Conservation (phyloP, 2,888 invertebrate genomes). For the Lochmaea capreae region DNA sequence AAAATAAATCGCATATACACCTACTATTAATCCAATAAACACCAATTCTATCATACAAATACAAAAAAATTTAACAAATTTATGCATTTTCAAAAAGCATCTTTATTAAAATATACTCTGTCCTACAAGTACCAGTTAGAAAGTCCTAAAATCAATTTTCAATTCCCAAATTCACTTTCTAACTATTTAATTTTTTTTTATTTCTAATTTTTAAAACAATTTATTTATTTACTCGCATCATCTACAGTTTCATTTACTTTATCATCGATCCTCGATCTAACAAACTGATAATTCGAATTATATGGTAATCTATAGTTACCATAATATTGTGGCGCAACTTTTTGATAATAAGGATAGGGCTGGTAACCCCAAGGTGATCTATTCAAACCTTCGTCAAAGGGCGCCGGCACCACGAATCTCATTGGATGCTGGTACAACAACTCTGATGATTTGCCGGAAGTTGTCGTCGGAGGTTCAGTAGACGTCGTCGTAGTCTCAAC, state of each 20-base stretch:
- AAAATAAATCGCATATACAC: too few species aligned
- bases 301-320: slow-evolving; percentile 60
- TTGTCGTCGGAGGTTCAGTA: slow-evolving; percentile 49
- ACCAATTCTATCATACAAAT: too few species aligned
- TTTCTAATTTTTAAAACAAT: neutral
- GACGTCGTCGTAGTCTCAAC: slow-evolving; percentile 45
- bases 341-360: slow-evolving; percentile 60
- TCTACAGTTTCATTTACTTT: slow-evolving; percentile 19
- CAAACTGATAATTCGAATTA: slow-evolving; percentile 59
- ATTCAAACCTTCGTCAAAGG: slow-evolving; percentile 47
- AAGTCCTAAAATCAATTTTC: too few species aligned
- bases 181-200: too few species aligned
- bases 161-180: too few species aligned
- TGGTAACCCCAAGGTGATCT: slow-evolving; percentile 45
- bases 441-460: slow-evolving; percentile 40
- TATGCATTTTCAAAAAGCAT: too few species aligned
- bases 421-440: slow-evolving; percentile 56
- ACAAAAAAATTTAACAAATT: too few species aligned
- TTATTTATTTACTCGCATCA: slow-evolving; percentile 26
- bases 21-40: too few species aligned
- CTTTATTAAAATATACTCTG: too few species aligned
- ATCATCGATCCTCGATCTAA: slow-evolving; percentile 53
- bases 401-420: slow-evolving; percentile 62
- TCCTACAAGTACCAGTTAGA: too few species aligned
- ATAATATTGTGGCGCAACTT: slow-evolving; percentile 56